Conservation (phyloP, 2,113 vertebrate species). For the Ictalurus punctatus region DNA sequence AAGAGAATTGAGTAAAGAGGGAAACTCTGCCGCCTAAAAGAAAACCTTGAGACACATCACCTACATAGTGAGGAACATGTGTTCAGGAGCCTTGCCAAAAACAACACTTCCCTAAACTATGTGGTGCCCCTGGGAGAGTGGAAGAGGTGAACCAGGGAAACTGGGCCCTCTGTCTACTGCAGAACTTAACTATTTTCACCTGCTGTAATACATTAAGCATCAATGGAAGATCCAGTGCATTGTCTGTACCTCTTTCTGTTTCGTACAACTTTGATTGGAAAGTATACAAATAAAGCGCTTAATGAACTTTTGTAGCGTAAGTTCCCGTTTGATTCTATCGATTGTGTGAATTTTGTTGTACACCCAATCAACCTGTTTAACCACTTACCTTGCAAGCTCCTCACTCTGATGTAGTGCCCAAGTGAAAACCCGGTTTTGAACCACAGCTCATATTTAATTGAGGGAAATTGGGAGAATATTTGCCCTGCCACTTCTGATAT, state of each 20-base stretch:
- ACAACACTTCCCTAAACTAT: constrained; percentile 54
- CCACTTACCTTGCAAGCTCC: constrained; percentile 42
- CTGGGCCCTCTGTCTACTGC: constrained; percentile 30
- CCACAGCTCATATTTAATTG: constrained; percentile 37
- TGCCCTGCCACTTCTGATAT: constrained; percentile 55
- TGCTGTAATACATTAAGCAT: constrained; percentile 12
- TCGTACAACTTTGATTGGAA: background rate
- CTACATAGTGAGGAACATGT: constrained; percentile 52
- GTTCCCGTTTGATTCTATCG: constrained; percentile 53
- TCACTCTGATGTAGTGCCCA: constrained; percentile 33
- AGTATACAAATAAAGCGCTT: background rate
- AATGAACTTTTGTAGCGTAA: constrained; percentile 14
- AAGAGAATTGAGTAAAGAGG: constrained; percentile 32
- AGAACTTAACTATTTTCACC: constrained; percentile 37
- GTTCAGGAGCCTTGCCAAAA: constrained; percentile 56
- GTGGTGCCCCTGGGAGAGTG: constrained; percentile 44
- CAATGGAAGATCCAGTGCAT: background rate
- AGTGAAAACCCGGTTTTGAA: constrained; percentile 26
- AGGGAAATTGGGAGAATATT: constrained; percentile 45
- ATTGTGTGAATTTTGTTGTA: constrained; percentile 46
- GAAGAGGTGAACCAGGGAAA: constrained; percentile 47
- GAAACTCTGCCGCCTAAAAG: constrained; percentile 27
- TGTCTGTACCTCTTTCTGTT: background rate
- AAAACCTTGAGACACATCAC: constrained; percentile 49
- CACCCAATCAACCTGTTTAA: constrained; percentile 47